phyloP scores from a whole-genome alignment of 2,888 invertebrate genomes.

The Tanypteryx hageni region DNA sequence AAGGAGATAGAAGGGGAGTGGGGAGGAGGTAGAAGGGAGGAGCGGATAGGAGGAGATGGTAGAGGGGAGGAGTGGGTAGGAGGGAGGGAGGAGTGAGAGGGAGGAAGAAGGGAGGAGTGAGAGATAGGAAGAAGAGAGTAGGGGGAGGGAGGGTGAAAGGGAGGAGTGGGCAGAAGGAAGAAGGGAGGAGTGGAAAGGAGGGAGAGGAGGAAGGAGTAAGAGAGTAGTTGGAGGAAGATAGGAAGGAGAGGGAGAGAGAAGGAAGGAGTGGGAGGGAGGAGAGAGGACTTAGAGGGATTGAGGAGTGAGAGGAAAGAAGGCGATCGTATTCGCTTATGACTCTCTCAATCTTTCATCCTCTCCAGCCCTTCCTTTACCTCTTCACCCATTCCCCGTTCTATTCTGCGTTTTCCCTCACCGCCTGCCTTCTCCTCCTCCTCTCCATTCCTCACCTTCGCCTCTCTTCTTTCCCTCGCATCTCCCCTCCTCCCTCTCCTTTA shows the following conservation, averaged over 20 bases:
- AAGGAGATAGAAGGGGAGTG: background rate
- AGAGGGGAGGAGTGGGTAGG: no score
- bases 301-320: no score
- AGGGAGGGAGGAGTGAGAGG: no score
- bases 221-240: no score
- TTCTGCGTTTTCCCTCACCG: background rate
- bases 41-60: background rate
- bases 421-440: background rate
- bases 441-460: background rate
- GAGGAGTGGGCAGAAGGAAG: background rate
- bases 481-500: slow-evolving; percentile 16
- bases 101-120: background rate
- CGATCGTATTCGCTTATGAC: no score
- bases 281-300: no score
- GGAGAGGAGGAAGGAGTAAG: background rate
- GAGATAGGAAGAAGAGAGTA: background rate
- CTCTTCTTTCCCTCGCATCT: background rate
- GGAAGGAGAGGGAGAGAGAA: background rate
- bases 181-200: background rate
- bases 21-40: background rate
- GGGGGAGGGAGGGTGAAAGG: no score
- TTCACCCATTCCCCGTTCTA: background rate
- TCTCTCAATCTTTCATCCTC: background rate
- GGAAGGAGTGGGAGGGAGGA: no score
- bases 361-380: background rate